phyloP scores from a whole-genome alignment of 2,113 vertebrate species.

The Colius striatus region DNA sequence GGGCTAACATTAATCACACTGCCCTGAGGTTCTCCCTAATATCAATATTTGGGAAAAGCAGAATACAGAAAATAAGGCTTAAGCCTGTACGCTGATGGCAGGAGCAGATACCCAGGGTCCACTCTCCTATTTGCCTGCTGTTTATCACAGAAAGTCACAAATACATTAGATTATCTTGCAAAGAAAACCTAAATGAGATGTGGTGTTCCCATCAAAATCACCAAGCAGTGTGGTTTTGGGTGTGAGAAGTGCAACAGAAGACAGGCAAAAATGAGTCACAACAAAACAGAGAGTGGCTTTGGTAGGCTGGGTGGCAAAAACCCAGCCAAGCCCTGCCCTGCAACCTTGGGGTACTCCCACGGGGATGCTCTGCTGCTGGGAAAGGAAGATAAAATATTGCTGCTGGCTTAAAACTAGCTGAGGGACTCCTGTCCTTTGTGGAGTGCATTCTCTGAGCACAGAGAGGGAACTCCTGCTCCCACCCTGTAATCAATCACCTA shows the following conservation, averaged over 20 bases:
- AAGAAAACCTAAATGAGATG: not conserved
- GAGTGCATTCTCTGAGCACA: not conserved
- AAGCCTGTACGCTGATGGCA: not conserved
- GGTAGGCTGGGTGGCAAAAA: not conserved
- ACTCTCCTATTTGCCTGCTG: not conserved
- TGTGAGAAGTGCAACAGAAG: not conserved
- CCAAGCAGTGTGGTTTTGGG: not conserved
- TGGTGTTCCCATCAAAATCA: not conserved
- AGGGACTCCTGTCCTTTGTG: not conserved
- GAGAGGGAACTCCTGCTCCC: not conserved
- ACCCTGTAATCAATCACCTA: not conserved
- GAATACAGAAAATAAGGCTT: not conserved
- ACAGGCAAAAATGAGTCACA: rapidly evolving
- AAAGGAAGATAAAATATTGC: not conserved
- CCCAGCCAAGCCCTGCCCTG: not conserved
- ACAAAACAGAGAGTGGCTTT: not conserved
- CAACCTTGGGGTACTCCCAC: not conserved
- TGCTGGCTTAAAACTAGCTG: not conserved
- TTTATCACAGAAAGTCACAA: not conserved
- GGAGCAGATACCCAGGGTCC: not conserved
- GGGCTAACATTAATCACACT: not conserved
- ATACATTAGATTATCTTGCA: not conserved
- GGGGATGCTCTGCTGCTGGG: not conserved
- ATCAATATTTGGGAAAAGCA: not conserved
- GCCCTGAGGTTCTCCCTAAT: not conserved